Conservation (phyloP, 2,888 invertebrate genomes). For the Deilephila porcellus region DNA sequence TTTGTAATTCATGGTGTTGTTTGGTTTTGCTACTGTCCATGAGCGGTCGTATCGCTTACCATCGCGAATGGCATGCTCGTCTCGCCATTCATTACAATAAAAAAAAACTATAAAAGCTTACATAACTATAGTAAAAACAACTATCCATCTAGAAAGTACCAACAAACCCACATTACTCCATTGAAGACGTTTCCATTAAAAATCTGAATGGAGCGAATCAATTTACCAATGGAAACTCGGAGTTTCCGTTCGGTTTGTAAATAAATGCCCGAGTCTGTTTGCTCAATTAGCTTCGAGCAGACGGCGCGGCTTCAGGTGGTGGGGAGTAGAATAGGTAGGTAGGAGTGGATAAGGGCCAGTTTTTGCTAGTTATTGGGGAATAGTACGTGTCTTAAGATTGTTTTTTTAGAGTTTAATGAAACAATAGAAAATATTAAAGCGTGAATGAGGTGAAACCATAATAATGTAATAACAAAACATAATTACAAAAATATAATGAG, state of each 20-base stretch:
- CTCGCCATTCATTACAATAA: too few relatives aligned
- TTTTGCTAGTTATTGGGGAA: background rate
- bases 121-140: too few relatives aligned
- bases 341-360: background rate
- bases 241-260: slow-evolving; percentile 32
- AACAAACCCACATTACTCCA: background rate
- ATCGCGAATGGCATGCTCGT: too few relatives aligned
- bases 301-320: background rate
- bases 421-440: too few relatives aligned
- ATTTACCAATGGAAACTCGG: slow-evolving; percentile 19
- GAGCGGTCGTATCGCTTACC: too few relatives aligned
- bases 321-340: background rate
- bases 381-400: background rate
- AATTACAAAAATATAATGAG: too few relatives aligned
- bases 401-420: too few relatives aligned
- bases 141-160: background rate
- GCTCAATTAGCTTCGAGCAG: slow-evolving; percentile 24
- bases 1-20: too few relatives aligned
- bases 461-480: too few relatives aligned
- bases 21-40: too few relatives aligned
- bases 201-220: slow-evolving; percentile 14
- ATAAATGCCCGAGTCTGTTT: slow-evolving; percentile 29
- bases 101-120: too few relatives aligned
- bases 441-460: too few relatives aligned
- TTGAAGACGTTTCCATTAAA: background rate